phyloP scores from a whole-genome alignment of 2,888 invertebrate genomes.

The Dryadula phaetusa region DNA sequence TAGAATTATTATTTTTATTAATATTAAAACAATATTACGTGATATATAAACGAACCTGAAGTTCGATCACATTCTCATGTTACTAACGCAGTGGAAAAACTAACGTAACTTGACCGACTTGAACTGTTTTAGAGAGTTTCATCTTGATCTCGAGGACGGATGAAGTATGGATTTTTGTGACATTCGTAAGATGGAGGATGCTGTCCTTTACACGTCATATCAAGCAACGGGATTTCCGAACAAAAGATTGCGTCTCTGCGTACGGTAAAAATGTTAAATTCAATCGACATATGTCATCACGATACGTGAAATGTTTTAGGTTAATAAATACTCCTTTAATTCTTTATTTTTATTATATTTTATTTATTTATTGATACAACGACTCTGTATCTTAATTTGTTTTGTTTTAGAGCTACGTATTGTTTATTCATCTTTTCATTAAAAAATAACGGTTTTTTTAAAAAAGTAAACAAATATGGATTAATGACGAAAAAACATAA shows the following conservation, averaged over 20 bases:
- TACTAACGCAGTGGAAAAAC: constrained; percentile 62
- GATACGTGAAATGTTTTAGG: not conserved
- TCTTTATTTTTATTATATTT: too few species aligned
- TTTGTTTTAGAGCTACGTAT: too few species aligned
- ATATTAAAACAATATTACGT: constrained; percentile 13
- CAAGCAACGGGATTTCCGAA: constrained; percentile 11
- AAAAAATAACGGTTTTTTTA: too few species aligned
- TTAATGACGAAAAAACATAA: not conserved
- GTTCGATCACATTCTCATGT: constrained; percentile 54
- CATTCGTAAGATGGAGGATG: not conserved
- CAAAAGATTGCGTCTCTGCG: not conserved
- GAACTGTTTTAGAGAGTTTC: constrained; percentile 51
- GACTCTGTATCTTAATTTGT: too few species aligned
- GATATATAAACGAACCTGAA: constrained; percentile 14
- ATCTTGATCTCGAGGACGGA: constrained; percentile 51
- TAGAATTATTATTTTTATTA: too few species aligned
- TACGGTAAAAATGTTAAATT: constrained; percentile 9
- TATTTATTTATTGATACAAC: too few species aligned
- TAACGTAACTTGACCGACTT: constrained; percentile 61
- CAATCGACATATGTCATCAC: constrained; percentile 4
- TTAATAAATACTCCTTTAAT: not conserved
- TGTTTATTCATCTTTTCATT: too few species aligned
- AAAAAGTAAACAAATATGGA: too few species aligned
- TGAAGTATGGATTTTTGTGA: constrained; percentile 39
- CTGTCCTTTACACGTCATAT: constrained; percentile 29